Base-by-base conservation (phyloP, 2,888 invertebrate species). In the Apodemia duryi region DNA sequence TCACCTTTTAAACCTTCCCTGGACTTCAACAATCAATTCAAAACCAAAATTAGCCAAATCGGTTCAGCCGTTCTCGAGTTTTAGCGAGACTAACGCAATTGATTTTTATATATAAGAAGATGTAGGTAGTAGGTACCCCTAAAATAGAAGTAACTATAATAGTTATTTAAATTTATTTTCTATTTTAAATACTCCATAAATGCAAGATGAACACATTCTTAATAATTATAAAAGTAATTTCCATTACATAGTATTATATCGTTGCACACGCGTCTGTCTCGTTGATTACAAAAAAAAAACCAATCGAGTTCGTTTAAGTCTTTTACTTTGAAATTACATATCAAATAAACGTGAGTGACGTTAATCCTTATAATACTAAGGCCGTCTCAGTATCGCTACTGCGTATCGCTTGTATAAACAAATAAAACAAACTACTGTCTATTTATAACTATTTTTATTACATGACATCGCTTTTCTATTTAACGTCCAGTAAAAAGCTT, bases 261-360 rank as follows among this genome's bases (percentile, higher is more conserved):
- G 57, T 32, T 57, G 57, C 57, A 57, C 57, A 32, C 57, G 57
- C 32, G 57, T 32, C 57, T 32, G 28, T 57, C 57, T 57, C 11
- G 63, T 41, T 54, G 41, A 63, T 63, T 63, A 63, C 41, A 63
- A 63, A 61, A 63, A 63, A 61, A 61, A 61, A 61, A 21, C 46
- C 60, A 60, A 35, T 65, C 60, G 61, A 61, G 51, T 51, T 65
- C 64, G 64, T 65, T 65, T 28, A 65, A 65, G 64, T 65, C 64
- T 65, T 65, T 65, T 61, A 61, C 64, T 51, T 28, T 51, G 64
- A 38, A 38, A 57, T 57, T 60, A 60, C 57, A 60, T 60, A 60
- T 60, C 65, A 32, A 51, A 51, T 49, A 35, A 51, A 51, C n/a
- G 32, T 51, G 63, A 32, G 65, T 65, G 65, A 65, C 65, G 52